phyloP scores from a whole-genome alignment of 2,113 vertebrate genomes.

The Drymodes brunneopygia region DNA sequence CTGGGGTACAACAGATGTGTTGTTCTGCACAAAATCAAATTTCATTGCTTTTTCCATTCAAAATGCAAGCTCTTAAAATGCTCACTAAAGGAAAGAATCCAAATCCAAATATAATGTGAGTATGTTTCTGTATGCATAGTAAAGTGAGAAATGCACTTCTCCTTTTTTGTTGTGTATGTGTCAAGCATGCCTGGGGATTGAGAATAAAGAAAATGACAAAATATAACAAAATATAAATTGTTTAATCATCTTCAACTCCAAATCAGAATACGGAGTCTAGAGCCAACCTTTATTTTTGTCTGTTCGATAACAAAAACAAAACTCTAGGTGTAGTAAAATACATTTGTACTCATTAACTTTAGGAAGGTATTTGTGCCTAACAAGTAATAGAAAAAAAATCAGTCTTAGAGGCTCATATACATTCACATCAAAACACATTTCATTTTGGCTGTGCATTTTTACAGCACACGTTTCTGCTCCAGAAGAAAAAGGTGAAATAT shows the following conservation, averaged over 20 bases:
- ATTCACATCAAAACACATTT: background rate
- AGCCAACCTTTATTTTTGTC: background rate
- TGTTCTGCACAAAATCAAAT: background rate
- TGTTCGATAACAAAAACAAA: background rate
- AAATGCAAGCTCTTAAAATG: background rate
- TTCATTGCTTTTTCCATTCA: background rate
- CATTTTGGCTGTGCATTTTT: background rate
- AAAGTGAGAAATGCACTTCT: background rate
- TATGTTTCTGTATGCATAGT: background rate
- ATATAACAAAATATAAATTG: background rate
- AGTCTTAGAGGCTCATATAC: background rate
- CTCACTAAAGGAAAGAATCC: background rate
- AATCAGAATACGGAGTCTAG: background rate
- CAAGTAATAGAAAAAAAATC: background rate
- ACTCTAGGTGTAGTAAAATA: background rate
- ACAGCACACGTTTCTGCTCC: background rate
- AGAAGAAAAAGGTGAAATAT: constrained; percentile 31
- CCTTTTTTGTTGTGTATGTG: background rate
- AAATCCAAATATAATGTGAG: background rate
- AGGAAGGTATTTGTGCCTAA: background rate
- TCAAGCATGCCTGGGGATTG: background rate
- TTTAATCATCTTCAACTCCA: background rate
- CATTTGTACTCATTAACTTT: background rate
- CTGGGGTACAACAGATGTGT: background rate
- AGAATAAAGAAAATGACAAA: background rate